Percentiles rank a stretch among this genome's conserved stretches.
phyloP scores from a whole-genome alignment of 1,140 invertebrate species.

The Heliothis virescens region DNA sequence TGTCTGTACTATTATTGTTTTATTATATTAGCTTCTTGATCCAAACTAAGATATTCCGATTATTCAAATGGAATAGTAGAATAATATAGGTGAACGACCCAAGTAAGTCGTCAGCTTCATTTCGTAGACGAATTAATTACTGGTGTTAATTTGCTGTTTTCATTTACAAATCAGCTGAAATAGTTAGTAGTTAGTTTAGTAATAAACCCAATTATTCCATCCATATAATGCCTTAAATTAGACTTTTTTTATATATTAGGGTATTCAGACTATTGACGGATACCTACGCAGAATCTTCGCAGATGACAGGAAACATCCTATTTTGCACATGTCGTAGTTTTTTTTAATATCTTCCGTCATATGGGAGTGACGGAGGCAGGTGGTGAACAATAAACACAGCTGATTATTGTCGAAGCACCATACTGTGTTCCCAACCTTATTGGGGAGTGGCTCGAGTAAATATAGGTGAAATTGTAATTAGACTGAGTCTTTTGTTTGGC shows the following conservation, averaged over 20 bases:
- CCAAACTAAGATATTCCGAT: no score
- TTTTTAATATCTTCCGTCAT: slow-evolving; percentile 50
- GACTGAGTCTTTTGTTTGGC: background rate
- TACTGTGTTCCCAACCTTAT: slow-evolving; percentile 14
- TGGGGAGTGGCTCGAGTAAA: background rate
- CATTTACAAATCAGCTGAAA: slow-evolving; percentile 21
- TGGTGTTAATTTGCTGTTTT: background rate
- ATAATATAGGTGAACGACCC: background rate
- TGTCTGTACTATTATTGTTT: no score
- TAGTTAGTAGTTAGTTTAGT: no score
- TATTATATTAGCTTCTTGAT: no score
- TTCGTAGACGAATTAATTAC: background rate
- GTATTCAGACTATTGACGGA: background rate
- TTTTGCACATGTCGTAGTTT: slow-evolving; percentile 51
- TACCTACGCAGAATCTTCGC: background rate
- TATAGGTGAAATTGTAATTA: background rate
- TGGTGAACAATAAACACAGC: slow-evolving; percentile 37
- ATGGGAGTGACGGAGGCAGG: slow-evolving; percentile 27
- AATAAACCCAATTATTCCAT: background rate
- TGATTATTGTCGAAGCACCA: slow-evolving; percentile 13
- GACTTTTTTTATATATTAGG: no score
- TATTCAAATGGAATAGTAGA: no score
- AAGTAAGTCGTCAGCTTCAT: background rate
- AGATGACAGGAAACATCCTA: slow-evolving; percentile 41
- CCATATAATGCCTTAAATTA: no score